Evolutionary conservation across 2,113 vertebrate species (phyloP).

Genomic region (Perca fluviatilis): DNA sequence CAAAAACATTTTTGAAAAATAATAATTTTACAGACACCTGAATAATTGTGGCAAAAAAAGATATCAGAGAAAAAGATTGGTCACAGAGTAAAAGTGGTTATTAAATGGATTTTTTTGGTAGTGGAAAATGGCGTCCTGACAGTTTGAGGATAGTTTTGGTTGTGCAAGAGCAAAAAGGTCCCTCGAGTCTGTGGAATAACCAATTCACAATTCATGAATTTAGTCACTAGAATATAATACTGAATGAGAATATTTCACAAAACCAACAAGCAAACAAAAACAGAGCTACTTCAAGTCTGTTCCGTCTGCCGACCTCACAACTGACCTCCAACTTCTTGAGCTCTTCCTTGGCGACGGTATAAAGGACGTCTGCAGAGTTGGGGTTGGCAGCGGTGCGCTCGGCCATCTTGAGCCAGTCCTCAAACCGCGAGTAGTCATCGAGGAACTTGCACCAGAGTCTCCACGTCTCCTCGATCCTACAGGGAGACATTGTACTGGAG

Average conservation of each 20-base stretch:
- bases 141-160: background rate
- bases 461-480: conserved; percentile 96
- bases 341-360: conserved; percentile 92
- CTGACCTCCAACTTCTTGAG: conserved; percentile 95
- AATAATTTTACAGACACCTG: background rate
- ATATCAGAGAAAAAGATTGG: background rate
- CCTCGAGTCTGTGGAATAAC: background rate
- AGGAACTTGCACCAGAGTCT: conserved; percentile 94
- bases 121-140: background rate
- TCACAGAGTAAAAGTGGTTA: too few species aligned
- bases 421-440: conserved; percentile 93
- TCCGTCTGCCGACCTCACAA: background rate
- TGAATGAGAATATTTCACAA: background rate
- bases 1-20: too few species aligned
- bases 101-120: background rate
- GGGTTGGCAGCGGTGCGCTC: conserved; percentile 90
- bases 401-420: conserved; percentile 91
- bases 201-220: background rate
- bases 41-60: background rate
- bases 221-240: background rate
- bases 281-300: background rate
- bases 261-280: background rate
- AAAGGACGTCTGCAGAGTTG: conserved; percentile 90
- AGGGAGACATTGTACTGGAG: background rate
- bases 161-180: background rate